Percentiles rank a stretch among this genome's conserved stretches.
phyloP scores from a whole-genome alignment of 2,113 vertebrate genomes.

The Stictonetta naevosa region DNA sequence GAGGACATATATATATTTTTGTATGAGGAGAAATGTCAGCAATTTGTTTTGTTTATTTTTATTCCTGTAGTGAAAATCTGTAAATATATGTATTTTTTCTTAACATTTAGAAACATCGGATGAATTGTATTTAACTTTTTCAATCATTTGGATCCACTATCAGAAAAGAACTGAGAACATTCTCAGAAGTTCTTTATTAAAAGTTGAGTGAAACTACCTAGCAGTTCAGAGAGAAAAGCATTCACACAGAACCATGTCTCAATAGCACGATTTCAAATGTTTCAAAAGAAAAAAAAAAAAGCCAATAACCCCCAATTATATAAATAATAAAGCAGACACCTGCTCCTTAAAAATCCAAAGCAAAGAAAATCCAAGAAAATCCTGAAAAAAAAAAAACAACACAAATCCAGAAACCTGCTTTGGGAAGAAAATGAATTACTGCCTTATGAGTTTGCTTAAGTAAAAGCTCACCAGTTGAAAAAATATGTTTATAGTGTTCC shows the following conservation, averaged over 20 bases:
- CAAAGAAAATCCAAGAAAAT: neutral
- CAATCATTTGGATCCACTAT: neutral
- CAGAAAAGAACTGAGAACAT: neutral
- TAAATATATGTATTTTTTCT: neutral
- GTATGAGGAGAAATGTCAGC: neutral
- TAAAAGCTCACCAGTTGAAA: neutral
- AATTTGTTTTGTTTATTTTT: neutral
- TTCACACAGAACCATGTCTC: neutral
- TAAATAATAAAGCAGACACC: slow-evolving; percentile 40
- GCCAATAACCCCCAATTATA: neutral
- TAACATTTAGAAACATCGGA: neutral
- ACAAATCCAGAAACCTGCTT: neutral
- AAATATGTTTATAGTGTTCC: neutral
- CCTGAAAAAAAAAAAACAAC: neutral
- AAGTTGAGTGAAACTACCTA: neutral
- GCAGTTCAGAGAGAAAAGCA: neutral
- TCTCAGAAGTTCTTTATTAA: neutral
- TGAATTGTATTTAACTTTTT: neutral
- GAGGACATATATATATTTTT: neutral
- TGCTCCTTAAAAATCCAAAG: slow-evolving; percentile 21
- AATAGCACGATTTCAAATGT: neutral
- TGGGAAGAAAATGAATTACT: neutral
- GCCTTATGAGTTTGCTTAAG: neutral
- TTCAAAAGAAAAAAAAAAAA: slow-evolving; percentile 3
- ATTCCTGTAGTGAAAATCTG: neutral